Conservation (phyloP, 2,888 invertebrate species). For the Entomobrya multifasciata region DNA sequence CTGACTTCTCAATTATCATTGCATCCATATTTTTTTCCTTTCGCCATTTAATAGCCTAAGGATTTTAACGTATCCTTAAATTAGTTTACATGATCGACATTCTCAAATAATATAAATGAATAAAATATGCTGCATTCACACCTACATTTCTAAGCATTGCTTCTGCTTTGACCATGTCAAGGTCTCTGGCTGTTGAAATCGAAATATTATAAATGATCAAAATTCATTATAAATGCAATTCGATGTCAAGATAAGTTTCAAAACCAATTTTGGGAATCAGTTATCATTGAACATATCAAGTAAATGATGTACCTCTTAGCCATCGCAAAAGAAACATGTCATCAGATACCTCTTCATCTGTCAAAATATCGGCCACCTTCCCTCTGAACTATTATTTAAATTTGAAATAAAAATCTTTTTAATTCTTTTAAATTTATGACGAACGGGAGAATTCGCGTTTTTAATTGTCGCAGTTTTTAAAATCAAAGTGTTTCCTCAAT, state of each 20-base stretch:
- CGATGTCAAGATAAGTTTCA: neutral
- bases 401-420: neutral
- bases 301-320: conserved; percentile 76
- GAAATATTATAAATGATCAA: neutral
- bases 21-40: conserved; percentile 52
- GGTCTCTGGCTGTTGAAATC: conserved; percentile 70
- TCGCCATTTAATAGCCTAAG: conserved; percentile 59
- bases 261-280: neutral
- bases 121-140: neutral
- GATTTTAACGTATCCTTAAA: too few relatives aligned
- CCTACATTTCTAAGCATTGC: conserved; percentile 71
- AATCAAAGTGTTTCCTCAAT: too few relatives aligned
- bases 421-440: neutral
- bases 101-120: neutral
- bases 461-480: too few relatives aligned
- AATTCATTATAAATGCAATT: neutral
- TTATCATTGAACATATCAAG: too few relatives aligned
- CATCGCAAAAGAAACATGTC: conserved; percentile 76
- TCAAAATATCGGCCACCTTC: conserved; percentile 64
- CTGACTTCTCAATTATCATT: conserved; percentile 16
- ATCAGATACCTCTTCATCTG: conserved; percentile 52
- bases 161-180: conserved; percentile 71
- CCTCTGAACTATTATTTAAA: conserved; percentile 64
- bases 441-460: too few relatives aligned
- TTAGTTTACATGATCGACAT: too few relatives aligned